Evolutionary conservation across 53 echinoderm and acorn worm genomes (phyloP).

Genomic region (Mesocentrotus franciscanus): DNA sequence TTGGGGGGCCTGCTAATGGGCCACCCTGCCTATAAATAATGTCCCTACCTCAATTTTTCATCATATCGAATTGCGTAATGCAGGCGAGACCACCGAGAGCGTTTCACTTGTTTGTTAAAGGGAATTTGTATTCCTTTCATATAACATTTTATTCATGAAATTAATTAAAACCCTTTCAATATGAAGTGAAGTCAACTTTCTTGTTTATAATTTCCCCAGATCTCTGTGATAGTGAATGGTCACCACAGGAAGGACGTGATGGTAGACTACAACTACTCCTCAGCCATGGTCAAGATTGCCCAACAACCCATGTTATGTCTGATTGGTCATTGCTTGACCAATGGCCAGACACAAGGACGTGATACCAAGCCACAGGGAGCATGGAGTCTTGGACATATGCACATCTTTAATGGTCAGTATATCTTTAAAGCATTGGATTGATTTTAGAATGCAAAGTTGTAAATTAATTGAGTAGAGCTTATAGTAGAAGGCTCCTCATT

Average conservation of each 20-base stretch:
- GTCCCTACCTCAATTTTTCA: too few species aligned
- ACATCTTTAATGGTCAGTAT: constrained; percentile 83
- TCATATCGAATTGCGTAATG: too few species aligned
- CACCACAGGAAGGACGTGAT: constrained; percentile 72
- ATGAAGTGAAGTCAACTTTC: neutral
- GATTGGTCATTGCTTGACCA: constrained; percentile 75
- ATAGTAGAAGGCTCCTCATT: too few species aligned
- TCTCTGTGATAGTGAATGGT: constrained; percentile 82
- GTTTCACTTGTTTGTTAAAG: too few species aligned
- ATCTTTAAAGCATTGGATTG: neutral
- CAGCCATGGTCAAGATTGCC: constrained; percentile 50
- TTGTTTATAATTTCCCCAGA: constrained; percentile 46
- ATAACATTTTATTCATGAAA: too few species aligned
- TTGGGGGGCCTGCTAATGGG: too few species aligned
- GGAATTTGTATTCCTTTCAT: too few species aligned
- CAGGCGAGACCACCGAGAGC: too few species aligned
- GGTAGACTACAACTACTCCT: constrained; percentile 67
- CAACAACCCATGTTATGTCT: constrained; percentile 70
- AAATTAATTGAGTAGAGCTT: too few species aligned
- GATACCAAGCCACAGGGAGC: constrained; percentile 69
- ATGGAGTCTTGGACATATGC: constrained; percentile 84
- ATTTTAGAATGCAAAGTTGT: too few species aligned
- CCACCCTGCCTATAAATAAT: too few species aligned
- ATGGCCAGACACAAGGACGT: constrained; percentile 18
- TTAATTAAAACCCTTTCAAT: too few species aligned